Conservation (phyloP, 2,797 vertebrate species). For the Prunella strophiata region DNA sequence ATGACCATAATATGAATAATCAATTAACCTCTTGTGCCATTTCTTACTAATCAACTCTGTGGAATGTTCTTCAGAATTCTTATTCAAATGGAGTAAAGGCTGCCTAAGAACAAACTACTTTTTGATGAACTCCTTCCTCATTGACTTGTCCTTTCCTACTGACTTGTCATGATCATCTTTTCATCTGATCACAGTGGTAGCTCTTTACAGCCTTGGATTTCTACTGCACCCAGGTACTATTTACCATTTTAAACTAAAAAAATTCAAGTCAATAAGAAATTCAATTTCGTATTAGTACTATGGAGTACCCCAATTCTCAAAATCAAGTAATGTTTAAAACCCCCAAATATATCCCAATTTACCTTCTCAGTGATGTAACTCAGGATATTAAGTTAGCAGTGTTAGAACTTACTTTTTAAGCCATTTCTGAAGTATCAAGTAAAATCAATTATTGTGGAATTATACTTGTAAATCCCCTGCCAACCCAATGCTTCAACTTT, state of each 20-base stretch:
- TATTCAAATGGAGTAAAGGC: neutral
- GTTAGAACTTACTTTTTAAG: neutral
- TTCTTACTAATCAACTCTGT: neutral
- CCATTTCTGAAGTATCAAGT: neutral
- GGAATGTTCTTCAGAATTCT: neutral
- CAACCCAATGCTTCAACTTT: neutral
- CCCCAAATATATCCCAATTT: neutral
- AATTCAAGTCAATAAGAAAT: neutral
- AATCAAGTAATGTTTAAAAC: neutral
- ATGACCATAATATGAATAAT: neutral
- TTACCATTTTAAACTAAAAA: neutral
- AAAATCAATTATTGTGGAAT: neutral
- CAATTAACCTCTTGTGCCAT: neutral
- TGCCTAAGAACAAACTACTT: neutral
- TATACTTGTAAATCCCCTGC: neutral
- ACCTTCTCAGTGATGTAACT: neutral
- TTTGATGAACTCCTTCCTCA: neutral
- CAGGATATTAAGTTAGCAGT: neutral
- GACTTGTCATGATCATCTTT: neutral
- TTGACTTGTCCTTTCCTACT: neutral
- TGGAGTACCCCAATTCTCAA: neutral
- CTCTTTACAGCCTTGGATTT: neutral
- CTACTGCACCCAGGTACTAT: neutral
- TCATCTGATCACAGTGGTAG: neutral
- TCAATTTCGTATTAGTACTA: neutral